Conservation (phyloP, 35 echinoderm and acorn worm genomes). For the Chiridota heheva region DNA sequence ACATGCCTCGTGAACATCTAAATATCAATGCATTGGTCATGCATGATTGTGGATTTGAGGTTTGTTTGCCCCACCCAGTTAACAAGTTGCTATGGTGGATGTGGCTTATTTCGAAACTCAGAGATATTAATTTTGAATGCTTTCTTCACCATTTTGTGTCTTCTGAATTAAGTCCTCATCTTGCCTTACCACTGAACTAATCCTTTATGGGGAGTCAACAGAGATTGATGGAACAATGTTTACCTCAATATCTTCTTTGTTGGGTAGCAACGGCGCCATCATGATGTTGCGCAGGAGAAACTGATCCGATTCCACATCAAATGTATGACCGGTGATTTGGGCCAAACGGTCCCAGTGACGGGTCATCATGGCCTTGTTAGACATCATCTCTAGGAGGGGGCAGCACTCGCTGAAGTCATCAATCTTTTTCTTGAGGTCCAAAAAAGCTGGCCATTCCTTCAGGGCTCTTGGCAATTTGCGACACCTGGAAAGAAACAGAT, state of each 20-base stretch:
- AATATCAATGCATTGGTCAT: no score
- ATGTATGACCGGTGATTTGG: constrained; percentile 75
- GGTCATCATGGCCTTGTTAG: constrained; percentile 96
- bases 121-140: no score
- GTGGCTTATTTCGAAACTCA: no score
- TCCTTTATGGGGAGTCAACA: no score
- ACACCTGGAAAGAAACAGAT: constrained; percentile 51
- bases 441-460: constrained; percentile 99
- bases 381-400: constrained; percentile 97
- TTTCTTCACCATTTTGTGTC: no score
- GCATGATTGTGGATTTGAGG: no score
- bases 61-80: no score
- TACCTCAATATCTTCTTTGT: constrained; percentile 99
- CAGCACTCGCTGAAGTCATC: constrained; percentile 99
- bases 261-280: constrained; percentile 90
- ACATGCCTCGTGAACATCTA: no score
- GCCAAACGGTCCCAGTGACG: constrained; percentile 97
- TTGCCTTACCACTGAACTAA: no score
- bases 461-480: constrained; percentile 98
- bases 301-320: constrained; percentile 94
- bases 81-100: no score
- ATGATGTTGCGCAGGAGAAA: constrained; percentile 96
- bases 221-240: no score
- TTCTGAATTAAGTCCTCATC: no score
- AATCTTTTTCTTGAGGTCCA: constrained; percentile 99